phyloP scores from a whole-genome alignment of 1,140 invertebrate genomes.

The Temnothorax nylanderi region DNA sequence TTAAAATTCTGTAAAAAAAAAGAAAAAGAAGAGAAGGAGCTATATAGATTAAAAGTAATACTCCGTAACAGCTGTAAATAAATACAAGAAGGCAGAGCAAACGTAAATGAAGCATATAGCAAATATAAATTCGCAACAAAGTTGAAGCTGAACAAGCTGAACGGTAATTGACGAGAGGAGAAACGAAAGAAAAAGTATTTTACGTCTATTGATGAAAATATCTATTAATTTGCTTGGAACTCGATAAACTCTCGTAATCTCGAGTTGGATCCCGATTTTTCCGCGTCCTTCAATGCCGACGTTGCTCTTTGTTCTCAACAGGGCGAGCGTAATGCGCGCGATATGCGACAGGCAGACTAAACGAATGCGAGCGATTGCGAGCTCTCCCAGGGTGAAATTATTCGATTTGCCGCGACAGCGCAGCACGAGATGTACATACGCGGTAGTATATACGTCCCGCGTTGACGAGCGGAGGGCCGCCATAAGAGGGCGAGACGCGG shows the following conservation, averaged over 20 bases:
- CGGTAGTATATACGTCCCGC: constrained; percentile 69
- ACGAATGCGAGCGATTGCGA: constrained; percentile 56
- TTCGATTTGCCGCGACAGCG: constrained; percentile 78
- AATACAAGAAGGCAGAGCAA: not conserved
- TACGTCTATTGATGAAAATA: constrained; percentile 1
- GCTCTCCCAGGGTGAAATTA: constrained; percentile 75
- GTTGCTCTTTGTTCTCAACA: constrained; percentile 41
- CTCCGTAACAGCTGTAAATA: not conserved
- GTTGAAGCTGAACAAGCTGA: not conserved
- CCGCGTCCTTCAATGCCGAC: not conserved
- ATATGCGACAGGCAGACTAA: constrained; percentile 63
- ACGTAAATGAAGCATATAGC: not conserved
- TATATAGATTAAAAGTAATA: not conserved
- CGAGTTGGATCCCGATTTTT: constrained; percentile 20
- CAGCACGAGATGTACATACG: constrained; percentile 76
- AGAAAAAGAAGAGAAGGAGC: too few species aligned
- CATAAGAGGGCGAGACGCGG: constrained; percentile 73
- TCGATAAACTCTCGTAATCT: constrained; percentile 44
- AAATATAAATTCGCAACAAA: not conserved
- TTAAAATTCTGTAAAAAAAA: not conserved
- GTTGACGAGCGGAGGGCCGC: constrained; percentile 61
- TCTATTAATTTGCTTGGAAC: constrained; percentile 35
- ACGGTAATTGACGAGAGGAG: not conserved
- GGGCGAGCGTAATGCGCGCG: constrained; percentile 58
- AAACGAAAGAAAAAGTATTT: not conserved